Percentiles rank a stretch among this genome's conserved stretches.
Evolutionary conservation across 1,140 invertebrate genomes (phyloP).

Genomic region (Leptinotarsa texana): DNA sequence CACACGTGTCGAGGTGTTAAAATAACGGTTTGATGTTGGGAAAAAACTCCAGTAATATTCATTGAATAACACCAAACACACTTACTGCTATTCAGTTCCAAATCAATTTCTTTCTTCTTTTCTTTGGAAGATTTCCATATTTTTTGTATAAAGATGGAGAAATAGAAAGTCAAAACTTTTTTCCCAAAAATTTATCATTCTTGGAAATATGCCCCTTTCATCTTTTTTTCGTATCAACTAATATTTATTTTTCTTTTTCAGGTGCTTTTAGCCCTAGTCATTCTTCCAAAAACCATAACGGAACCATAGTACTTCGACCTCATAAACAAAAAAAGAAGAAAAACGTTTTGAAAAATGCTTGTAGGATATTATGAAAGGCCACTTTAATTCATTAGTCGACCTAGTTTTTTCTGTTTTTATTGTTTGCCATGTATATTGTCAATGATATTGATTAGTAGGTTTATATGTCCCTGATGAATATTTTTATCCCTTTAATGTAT

Average conservation of each 20-base stretch:
- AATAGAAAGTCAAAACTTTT: too few species aligned
- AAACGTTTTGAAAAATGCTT: constrained; percentile 67
- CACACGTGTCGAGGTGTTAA: too few species aligned
- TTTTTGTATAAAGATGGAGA: too few species aligned
- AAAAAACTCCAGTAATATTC: too few species aligned
- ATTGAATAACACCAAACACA: too few species aligned
- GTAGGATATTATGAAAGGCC: constrained; percentile 59
- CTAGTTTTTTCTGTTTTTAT: constrained; percentile 23
- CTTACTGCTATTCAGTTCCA: too few species aligned
- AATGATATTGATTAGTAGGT: constrained; percentile 19
- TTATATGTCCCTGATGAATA: background rate
- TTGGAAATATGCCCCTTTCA: too few species aligned
- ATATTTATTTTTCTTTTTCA: constrained; percentile 48
- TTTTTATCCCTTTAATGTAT: constrained; percentile 12
- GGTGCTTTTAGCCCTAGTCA: constrained; percentile 68
- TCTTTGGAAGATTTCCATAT: too few species aligned
- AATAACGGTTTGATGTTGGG: too few species aligned
- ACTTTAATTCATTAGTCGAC: background rate
- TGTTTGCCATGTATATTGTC: constrained; percentile 26
- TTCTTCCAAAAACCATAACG: constrained; percentile 60
- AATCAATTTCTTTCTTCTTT: too few species aligned
- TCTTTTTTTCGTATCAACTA: background rate
- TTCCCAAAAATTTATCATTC: too few species aligned
- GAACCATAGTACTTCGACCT: constrained; percentile 64
- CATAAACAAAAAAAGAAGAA: constrained; percentile 62